Percentiles rank a stretch among this genome's conserved stretches.
Conservation (phyloP, 2,888 invertebrate genomes). For the Nomada flava region DNA sequence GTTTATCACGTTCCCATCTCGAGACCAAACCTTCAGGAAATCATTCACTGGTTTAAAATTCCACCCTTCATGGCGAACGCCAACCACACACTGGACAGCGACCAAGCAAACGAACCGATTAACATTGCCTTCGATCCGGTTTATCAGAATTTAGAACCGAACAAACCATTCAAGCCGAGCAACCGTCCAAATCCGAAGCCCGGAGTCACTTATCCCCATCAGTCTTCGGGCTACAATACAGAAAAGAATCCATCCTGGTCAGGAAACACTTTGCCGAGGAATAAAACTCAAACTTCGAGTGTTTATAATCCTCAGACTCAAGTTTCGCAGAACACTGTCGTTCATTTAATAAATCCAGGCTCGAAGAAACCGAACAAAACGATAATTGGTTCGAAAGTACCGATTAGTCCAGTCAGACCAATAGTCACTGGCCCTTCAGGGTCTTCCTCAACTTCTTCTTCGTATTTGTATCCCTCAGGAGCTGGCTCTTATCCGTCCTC, state of each 20-base stretch:
- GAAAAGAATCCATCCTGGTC: constrained; percentile 1
- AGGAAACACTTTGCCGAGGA: not conserved
- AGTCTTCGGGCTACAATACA: constrained; percentile 7
- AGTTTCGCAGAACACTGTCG: constrained; percentile 79
- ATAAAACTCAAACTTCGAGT: constrained; percentile 19
- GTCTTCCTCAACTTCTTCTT: constrained; percentile 31
- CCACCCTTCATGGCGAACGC: constrained; percentile 71
- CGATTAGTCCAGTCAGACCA: not conserved
- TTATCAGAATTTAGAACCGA: constrained; percentile 70
- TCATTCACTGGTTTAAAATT: constrained; percentile 78
- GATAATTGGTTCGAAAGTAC: constrained; percentile 40
- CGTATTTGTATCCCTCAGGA: constrained; percentile 23
- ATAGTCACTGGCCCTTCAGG: not conserved
- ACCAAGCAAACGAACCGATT: constrained; percentile 54
- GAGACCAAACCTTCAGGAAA: constrained; percentile 67
- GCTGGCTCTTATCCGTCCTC: not conserved
- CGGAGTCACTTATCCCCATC: constrained; percentile 6
- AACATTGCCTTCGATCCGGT: constrained; percentile 65
- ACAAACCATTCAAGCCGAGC: constrained; percentile 41
- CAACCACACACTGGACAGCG: constrained; percentile 54
- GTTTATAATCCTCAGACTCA: constrained; percentile 70
- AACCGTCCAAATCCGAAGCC: constrained; percentile 4
- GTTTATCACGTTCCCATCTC: constrained; percentile 35
- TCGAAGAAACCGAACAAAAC: constrained; percentile 74
- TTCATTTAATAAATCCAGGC: constrained; percentile 78